These are phyloP conservation scores for Drosophila chauvacae DNA, from an alignment of 1,140 invertebrate species.

Conservation along the genomic window DNA sequence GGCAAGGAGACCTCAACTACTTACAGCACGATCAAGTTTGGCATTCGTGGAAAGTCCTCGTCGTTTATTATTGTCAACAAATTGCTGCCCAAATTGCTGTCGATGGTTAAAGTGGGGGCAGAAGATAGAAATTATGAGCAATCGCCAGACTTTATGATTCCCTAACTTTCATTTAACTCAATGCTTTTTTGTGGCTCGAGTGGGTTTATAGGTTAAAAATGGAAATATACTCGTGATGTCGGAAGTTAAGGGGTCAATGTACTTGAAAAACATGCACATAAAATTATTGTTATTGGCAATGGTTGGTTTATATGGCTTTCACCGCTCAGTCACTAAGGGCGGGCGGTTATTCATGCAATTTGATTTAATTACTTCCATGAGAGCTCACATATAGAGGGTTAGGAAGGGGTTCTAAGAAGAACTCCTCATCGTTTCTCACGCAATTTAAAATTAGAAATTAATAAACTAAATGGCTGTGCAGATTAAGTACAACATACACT, in stretches of 20 bases:
- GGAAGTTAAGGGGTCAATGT: slow-evolving; percentile 43
- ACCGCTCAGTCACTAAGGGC: slow-evolving; percentile 2
- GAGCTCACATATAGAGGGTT: not conserved
- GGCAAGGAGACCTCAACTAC: slow-evolving; percentile 78
- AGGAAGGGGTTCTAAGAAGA: not conserved
- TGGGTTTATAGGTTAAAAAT: slow-evolving; percentile 52
- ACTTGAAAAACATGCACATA: slow-evolving; percentile 58
- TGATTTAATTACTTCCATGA: slow-evolving; percentile 8
- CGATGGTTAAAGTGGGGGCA: slow-evolving; percentile 47
- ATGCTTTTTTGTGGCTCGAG: slow-evolving; percentile 51
- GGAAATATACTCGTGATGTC: slow-evolving; percentile 39
- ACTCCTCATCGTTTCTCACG: not conserved
- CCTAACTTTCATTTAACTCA: slow-evolving; percentile 52
- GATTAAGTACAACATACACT: not conserved
- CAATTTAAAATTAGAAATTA: not conserved
- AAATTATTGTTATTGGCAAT: slow-evolving; percentile 42
- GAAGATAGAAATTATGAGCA: slow-evolving; percentile 61
- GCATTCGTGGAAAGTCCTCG: slow-evolving; percentile 87
- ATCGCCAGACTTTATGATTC: slow-evolving; percentile 52
- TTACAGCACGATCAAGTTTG: slow-evolving; percentile 89
- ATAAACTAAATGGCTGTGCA: not conserved
- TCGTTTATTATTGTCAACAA: slow-evolving; percentile 87
- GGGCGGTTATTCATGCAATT: slow-evolving; percentile 1
- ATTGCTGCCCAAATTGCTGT: slow-evolving; percentile 89
- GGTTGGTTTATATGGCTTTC: slow-evolving; percentile 28